Conservation (phyloP, 2,888 invertebrate genomes). For the Chrysopilus asiliformis region DNA sequence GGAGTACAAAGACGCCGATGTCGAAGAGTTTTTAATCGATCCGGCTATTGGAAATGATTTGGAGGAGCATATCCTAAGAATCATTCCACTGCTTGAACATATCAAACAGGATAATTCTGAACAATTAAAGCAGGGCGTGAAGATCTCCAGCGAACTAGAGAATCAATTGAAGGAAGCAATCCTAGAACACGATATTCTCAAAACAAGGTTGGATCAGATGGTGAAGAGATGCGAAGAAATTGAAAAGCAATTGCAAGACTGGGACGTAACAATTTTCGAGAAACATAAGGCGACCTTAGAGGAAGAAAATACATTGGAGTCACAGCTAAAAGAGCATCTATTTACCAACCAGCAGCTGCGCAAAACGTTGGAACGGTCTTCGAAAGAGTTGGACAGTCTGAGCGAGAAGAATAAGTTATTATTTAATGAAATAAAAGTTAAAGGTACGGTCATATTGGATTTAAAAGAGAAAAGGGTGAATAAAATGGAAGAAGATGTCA, state of each 20-base stretch:
- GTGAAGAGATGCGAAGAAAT: conserved; percentile 1
- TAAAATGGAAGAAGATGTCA: not conserved
- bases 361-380: not conserved
- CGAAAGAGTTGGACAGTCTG: not conserved
- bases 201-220: not conserved
- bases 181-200: conserved; percentile 5
- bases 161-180: conserved; percentile 3
- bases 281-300: not conserved
- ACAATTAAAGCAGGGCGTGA: not conserved
- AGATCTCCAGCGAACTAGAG: conserved; percentile 4
- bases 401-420: conserved; percentile 4
- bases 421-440: not conserved
- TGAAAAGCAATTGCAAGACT: conserved; percentile 1
- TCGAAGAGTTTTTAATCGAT: conserved; percentile 6
- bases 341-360: not conserved
- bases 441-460: not conserved
- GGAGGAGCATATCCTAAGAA: conserved; percentile 7
- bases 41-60: conserved; percentile 5
- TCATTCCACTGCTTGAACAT: conserved; percentile 4
- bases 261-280: conserved; percentile 5
- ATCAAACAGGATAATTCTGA: not conserved
- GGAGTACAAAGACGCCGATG: not conserved
- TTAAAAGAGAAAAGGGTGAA: not conserved
- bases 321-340: not conserved
- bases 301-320: not conserved